Evolutionary conservation across 2,797 vertebrate species (phyloP), one percentile per base, ranked within the genome.

Genomic region (Spheniscus humboldti): DNA sequence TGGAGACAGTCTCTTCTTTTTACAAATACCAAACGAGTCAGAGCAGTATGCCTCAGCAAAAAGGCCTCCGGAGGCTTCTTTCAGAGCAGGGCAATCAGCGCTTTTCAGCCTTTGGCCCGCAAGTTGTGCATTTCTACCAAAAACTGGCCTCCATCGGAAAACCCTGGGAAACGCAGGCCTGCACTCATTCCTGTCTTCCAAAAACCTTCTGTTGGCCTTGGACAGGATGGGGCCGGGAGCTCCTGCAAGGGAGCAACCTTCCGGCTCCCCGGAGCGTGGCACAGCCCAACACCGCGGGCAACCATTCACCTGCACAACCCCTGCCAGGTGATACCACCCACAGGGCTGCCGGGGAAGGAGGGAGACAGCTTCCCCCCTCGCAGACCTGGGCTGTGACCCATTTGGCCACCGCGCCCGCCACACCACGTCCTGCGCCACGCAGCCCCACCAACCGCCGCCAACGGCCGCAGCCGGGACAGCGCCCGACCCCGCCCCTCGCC

Each of bases 361-460:
- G 2, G 1, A 4, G 8, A 13, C 11, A 7, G 1, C 10, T 3
- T 1, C 8, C 17, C 4, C 8, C 4, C 2, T 0, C 30, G 9
- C 2, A 18, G 7, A 10, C 24, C 2, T 1, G 6, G 2, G 7
- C 33, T 3, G 11, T 9, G 2, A 2, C 11, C 10, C 19, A 2
- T 3, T 2, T 3, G 2, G 6, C 18, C 35, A 4, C 9, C 4
- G 2, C 24, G 2, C 3, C n/a, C 25, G 10, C 31, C 25, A 5
- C 2, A 3, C 6, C 31, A 7, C 1, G 1, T 3, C 2, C 24
- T 2, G 1, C 43, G 2, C 28, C 52, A 4, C 14, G 2, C 30
- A 24, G 24, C 37, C 4, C 17, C 45, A 1, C 31, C 13, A 3
- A 2, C 14, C 1, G 5, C 13, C 33, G 4, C 13, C 8, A 16